Evolutionary conservation across 2,888 invertebrate species (phyloP).

Genomic region (Taphrorychus bicolor): DNA sequence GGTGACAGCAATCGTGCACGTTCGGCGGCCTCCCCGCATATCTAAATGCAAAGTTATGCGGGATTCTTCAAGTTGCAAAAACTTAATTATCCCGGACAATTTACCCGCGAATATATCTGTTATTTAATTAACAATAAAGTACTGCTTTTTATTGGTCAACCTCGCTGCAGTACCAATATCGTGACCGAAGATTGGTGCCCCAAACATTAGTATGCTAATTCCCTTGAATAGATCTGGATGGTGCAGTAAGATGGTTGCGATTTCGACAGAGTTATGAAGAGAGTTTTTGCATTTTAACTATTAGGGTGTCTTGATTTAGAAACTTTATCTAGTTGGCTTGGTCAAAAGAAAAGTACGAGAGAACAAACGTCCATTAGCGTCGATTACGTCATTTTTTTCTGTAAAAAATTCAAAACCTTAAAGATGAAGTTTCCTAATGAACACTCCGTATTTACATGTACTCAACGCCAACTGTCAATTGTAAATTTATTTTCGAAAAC

Average conservation of each 20-base stretch:
- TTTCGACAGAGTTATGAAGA: no score
- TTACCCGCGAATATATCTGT: slow-evolving; percentile 45
- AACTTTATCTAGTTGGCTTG: no score
- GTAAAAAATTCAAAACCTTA: no score
- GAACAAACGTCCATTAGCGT: no score
- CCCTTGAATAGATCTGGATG: slow-evolving; percentile 39
- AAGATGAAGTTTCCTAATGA: no score
- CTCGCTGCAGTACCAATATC: slow-evolving; percentile 44
- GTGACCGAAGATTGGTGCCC: slow-evolving; percentile 44
- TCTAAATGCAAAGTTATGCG: slow-evolving; percentile 37
- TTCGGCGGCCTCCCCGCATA: slow-evolving; percentile 19
- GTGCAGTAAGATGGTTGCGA: neutral
- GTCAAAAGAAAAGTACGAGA: no score
- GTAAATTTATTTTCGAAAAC: no score
- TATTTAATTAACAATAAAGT: slow-evolving; percentile 51
- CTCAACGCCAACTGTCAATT: no score
- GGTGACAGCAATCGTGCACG: slow-evolving; percentile 22
- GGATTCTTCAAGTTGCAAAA: slow-evolving; percentile 40
- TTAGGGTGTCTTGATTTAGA: no score
- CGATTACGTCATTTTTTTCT: no score
- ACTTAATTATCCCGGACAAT: slow-evolving; percentile 49
- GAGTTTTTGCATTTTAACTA: no score
- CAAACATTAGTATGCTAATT: slow-evolving; percentile 54
- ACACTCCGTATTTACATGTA: no score
- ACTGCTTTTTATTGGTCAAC: slow-evolving; percentile 44